Evolutionary conservation across 1,140 invertebrate species (phyloP).

Genomic region (Bombus ignitus): DNA sequence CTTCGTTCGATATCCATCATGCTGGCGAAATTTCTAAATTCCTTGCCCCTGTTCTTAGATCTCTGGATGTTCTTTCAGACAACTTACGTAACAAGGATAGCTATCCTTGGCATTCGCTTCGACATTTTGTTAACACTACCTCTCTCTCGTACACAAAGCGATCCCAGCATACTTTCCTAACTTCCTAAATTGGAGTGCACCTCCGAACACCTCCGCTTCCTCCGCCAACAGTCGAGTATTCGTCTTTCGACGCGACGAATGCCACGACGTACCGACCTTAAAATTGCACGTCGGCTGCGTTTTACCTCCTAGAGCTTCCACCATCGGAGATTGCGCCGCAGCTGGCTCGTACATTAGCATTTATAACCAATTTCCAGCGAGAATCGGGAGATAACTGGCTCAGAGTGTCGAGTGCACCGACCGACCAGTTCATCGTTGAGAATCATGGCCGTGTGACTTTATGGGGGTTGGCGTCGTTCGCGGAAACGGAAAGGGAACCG

Average conservation of each 20-base stretch:
- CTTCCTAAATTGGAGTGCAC: background rate
- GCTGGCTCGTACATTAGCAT: conserved; percentile 75
- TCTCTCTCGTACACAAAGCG: background rate
- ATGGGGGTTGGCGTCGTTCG: conserved; percentile 2
- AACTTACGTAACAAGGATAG: background rate
- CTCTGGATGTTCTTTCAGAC: background rate
- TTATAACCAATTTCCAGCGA: conserved; percentile 76
- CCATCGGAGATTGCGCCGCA: conserved; percentile 44
- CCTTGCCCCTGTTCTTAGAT: background rate
- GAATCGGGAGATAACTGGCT: conserved; percentile 69
- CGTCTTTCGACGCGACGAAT: background rate
- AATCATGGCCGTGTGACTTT: conserved; percentile 35
- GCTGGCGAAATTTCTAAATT: background rate
- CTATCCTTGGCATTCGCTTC: background rate
- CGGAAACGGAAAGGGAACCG: background rate
- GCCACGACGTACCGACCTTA: conserved; percentile 7
- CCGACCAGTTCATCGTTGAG: background rate
- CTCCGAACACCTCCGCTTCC: background rate
- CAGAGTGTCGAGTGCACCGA: conserved; percentile 47
- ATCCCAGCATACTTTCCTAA: background rate
- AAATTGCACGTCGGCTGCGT: conserved; percentile 34
- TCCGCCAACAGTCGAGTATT: background rate
- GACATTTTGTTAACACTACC: background rate
- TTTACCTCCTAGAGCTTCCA: conserved; percentile 13
- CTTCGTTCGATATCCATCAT: background rate